phyloP scores from a whole-genome alignment of 2,113 vertebrate genomes.

The Phrynosoma blainvillii region DNA sequence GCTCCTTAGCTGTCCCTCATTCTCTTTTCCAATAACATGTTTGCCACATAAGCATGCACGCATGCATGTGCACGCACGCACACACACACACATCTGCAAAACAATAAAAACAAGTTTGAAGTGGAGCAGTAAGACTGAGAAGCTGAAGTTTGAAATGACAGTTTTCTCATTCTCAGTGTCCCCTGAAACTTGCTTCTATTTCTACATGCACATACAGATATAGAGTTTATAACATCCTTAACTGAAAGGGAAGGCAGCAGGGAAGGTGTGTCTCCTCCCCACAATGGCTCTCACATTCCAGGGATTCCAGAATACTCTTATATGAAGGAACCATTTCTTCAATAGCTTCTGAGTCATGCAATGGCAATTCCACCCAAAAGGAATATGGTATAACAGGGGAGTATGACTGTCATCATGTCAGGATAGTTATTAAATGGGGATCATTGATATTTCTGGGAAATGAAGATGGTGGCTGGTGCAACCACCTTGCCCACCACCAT shows the following conservation, averaged over 20 bases:
- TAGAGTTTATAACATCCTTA: neutral
- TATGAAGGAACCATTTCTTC: neutral
- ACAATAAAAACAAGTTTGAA: neutral
- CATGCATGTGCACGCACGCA: too few relatives aligned
- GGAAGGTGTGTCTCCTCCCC: neutral
- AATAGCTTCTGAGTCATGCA: neutral
- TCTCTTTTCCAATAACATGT: neutral
- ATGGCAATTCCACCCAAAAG: neutral
- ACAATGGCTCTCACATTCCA: neutral
- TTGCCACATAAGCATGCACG: neutral
- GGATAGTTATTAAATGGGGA: neutral
- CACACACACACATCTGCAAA: neutral
- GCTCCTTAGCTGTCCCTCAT: neutral
- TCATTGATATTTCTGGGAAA: neutral
- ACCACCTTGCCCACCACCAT: neutral
- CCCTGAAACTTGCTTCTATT: neutral
- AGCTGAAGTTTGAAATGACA: neutral
- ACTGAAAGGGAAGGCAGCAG: neutral
- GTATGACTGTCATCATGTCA: neutral
- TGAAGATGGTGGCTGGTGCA: neutral
- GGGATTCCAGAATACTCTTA: neutral
- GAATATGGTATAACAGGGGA: neutral
- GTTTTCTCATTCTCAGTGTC: neutral
- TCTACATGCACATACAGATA: neutral
- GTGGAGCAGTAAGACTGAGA: neutral